A percentile compares a stretch with the other conserved stretches of the same genome.
phyloP scores from a whole-genome alignment of 2,888 invertebrate genomes.

The Pterobdella sp. region DNA sequence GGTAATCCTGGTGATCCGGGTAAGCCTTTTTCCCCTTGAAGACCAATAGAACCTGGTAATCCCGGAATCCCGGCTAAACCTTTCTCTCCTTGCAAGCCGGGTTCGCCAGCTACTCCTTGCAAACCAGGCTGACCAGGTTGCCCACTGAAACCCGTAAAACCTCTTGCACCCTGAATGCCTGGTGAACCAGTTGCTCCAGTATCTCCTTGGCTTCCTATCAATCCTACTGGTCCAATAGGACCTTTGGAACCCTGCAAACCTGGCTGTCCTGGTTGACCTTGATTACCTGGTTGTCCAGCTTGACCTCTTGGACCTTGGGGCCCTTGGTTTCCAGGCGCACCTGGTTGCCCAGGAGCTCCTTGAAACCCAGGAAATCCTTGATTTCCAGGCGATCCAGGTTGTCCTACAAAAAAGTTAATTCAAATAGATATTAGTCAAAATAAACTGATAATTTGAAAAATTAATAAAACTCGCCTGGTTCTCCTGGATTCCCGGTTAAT shows the following conservation, averaged over 20 bases:
- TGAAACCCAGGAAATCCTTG: slow-evolving; percentile 27
- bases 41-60: slow-evolving; percentile 32
- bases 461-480: neutral
- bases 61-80: slow-evolving; percentile 32
- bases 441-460: neutral
- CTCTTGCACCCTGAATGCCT: slow-evolving; percentile 25
- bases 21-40: slow-evolving; percentile 24
- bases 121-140: slow-evolving; percentile 49
- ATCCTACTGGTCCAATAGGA: neutral
- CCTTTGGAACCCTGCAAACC: slow-evolving; percentile 19
- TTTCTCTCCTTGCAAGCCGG: slow-evolving; percentile 27
- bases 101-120: slow-evolving; percentile 30
- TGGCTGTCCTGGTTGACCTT: slow-evolving; percentile 29
- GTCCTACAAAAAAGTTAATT: slow-evolving; percentile 15
- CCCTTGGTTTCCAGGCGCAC: slow-evolving; percentile 22
- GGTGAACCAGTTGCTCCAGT: slow-evolving; percentile 25
- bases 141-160: slow-evolving; percentile 40
- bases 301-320: slow-evolving; percentile 19
- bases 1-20: slow-evolving; percentile 24
- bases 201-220: slow-evolving; percentile 22
- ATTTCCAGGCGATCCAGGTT: slow-evolving; percentile 29
- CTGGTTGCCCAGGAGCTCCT: neutral
- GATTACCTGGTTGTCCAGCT: slow-evolving; percentile 25
- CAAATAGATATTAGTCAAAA: neutral
- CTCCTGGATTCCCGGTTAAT: neutral